Evolutionary conservation across 2,888 invertebrate species (phyloP), one percentile per base, ranked within the genome.

Genomic region (Lottia scabra): DNA sequence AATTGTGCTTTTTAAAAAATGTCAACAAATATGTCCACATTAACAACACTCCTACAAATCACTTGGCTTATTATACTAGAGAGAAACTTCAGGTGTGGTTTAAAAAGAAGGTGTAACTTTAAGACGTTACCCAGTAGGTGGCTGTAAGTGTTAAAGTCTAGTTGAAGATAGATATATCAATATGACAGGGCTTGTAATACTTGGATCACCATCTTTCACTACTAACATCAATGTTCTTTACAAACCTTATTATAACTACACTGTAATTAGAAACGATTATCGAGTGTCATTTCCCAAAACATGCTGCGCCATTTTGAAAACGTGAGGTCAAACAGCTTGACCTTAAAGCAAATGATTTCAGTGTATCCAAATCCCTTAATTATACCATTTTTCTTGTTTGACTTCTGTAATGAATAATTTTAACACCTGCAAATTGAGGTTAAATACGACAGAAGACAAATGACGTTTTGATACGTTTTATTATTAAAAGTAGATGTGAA

Each of bases 391-490:
- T 56, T 56, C 56, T 23, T 56, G 56, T 56, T 56, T 56, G 56
- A 56, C 56, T 56, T 56, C 23, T 56, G 56, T 56, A 56, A 56
- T 56, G 56, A 56, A 56, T 56, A 56, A 56, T 56, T 23, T 56
- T 23, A 56, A 56, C 56, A 56, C 56, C 56, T 56, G 56, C 56
- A 23, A 56, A 56, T 23, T 56, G 56, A 56, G 23, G 19, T 23
- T 23, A 56, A 56, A 19, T 12, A 19, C 56, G 19, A 23, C 56
- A 19, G 56, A 23, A 19, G 56, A 56, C 56, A 56, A 56, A 56
- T 56, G 19, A 56, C 12, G 56, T 56, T 56, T 56, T 23, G 23
- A 38, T 38, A 38, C 38, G 8, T 38, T 38, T 38, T 38, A 38
- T 38, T 38, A 38, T 38, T 10, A 38, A 38, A 38, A 38, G 38